Conservation (phyloP, 1,140 invertebrate species). For the Drosophila sucinea region DNA sequence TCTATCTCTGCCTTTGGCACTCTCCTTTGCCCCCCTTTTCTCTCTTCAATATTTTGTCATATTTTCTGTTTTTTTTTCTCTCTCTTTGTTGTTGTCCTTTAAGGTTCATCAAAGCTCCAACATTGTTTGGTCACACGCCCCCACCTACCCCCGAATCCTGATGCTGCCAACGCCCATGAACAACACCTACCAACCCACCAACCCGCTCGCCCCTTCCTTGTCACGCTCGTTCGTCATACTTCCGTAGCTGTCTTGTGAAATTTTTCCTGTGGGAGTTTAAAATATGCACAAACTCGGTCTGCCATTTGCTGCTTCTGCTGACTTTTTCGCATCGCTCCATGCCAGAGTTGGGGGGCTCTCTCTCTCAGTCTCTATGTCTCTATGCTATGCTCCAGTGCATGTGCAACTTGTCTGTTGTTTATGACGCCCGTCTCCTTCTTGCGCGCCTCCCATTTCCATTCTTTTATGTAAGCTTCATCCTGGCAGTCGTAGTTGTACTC, state of each 20-base stretch:
- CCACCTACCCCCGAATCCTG: neutral
- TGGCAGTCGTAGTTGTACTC: conserved; percentile 35
- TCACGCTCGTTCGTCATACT: conserved; percentile 64
- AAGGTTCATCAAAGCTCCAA: conserved; percentile 81
- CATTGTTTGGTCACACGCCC: conserved; percentile 75
- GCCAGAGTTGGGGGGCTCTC: conserved; percentile 20
- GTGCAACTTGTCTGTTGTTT: conserved; percentile 81
- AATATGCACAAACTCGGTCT: conserved; percentile 69
- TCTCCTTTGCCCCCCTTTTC: conserved; percentile 3
- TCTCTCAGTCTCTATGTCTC: conserved; percentile 23
- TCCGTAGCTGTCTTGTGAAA: conserved; percentile 78
- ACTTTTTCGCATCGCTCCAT: conserved; percentile 62
- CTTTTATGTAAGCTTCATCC: conserved; percentile 12
- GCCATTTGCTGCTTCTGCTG: conserved; percentile 28
- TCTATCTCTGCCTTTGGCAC: neutral
- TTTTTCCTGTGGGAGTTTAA: conserved; percentile 78
- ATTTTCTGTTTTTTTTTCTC: conserved; percentile 51
- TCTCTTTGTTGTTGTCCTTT: conserved; percentile 64
- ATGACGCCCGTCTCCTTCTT: conserved; percentile 51
- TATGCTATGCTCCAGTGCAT: conserved; percentile 71
- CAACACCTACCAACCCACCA: neutral
- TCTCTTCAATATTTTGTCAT: conserved; percentile 66
- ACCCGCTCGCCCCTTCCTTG: neutral
- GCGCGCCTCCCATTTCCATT: neutral
- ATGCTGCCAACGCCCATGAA: neutral